Conservation (phyloP, 2,888 invertebrate species). For the Mantis religiosa region DNA sequence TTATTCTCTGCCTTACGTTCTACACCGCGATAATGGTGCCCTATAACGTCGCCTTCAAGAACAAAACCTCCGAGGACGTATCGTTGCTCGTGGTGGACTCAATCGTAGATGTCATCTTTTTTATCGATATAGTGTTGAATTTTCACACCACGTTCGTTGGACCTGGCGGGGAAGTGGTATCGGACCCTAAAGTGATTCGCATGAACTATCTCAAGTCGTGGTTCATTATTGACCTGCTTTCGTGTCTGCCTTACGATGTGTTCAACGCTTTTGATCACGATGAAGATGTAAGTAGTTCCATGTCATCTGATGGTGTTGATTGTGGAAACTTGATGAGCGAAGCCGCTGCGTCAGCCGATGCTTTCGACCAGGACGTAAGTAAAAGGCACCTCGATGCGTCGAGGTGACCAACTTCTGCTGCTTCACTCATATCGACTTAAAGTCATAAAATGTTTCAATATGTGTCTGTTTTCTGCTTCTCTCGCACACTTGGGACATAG, state of each 20-base stretch:
- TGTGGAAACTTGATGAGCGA: conserved; percentile 19
- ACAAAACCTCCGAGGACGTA: conserved; percentile 96
- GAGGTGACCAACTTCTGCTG: background rate
- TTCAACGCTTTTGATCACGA: conserved; percentile 99
- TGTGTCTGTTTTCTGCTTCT: background rate
- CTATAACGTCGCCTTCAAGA: conserved; percentile 99
- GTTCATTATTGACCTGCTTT: conserved; percentile 98
- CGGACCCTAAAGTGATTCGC: conserved; percentile 95
- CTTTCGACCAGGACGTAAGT: conserved; percentile 24
- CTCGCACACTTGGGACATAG: background rate
- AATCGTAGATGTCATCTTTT: conserved; percentile 99
- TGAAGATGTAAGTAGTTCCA: conserved; percentile 72
- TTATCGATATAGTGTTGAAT: conserved; percentile 99
- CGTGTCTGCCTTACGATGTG: conserved; percentile 99
- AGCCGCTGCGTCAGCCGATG: background rate
- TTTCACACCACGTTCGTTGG: conserved; percentile 99
- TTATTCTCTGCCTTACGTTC: conserved; percentile 98
- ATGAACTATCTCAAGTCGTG: conserved; percentile 99
- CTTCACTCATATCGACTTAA: background rate
- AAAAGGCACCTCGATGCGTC: background rate
- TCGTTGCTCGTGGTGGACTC: conserved; percentile 86
- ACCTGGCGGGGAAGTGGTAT: conserved; percentile 92
- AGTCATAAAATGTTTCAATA: background rate
- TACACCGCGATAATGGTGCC: conserved; percentile 99
- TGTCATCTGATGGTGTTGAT: conserved; percentile 19